Evolutionary conservation across 30 jellyfish, hydroid and myxozoan species (phyloP).

Genomic region (Pseudorhiza aurosa): DNA sequence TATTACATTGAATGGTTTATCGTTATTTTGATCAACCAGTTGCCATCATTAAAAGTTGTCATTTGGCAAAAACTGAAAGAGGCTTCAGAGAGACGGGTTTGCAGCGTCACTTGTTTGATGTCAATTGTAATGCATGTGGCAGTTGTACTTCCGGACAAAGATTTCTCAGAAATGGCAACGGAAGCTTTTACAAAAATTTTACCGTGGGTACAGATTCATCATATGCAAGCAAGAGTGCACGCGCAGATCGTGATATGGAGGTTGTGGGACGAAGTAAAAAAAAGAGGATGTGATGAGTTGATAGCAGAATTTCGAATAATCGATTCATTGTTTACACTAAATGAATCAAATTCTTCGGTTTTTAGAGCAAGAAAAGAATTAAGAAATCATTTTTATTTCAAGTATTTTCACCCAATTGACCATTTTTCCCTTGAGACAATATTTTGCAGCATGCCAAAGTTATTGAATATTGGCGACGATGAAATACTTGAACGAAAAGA

Average conservation of each 20-base stretch:
- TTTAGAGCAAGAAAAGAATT: conserved; percentile 69
- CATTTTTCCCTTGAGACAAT: conserved; percentile 83
- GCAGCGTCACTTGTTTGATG: conserved; percentile 69
- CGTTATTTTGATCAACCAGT: conserved; percentile 23
- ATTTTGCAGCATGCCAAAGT: conserved; percentile 68
- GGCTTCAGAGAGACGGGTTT: conserved; percentile 81
- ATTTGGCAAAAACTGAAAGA: conserved; percentile 69
- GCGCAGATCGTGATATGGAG: conserved; percentile 73
- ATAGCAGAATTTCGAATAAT: conserved; percentile 32
- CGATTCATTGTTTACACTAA: conserved; percentile 56
- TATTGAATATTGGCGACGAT: conserved; percentile 62
- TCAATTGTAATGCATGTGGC: conserved; percentile 68
- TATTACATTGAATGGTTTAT: conserved; percentile 85
- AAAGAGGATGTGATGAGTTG: conserved; percentile 21
- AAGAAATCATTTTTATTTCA: conserved; percentile 52
- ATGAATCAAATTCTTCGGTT: conserved; percentile 77
- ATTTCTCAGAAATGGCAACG: conserved; percentile 58
- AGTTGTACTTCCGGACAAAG: conserved; percentile 41
- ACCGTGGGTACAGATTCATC: conserved; percentile 97
- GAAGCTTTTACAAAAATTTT: conserved; percentile 61
- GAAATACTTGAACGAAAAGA: conserved; percentile 42
- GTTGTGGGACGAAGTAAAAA: conserved; percentile 72
- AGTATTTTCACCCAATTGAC: conserved; percentile 66
- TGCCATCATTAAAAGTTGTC: conserved; percentile 24
- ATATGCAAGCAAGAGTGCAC: conserved; percentile 85